Evolutionary conservation across 2,797 vertebrate species (phyloP).

Genomic region (Danio albolineatus): DNA sequence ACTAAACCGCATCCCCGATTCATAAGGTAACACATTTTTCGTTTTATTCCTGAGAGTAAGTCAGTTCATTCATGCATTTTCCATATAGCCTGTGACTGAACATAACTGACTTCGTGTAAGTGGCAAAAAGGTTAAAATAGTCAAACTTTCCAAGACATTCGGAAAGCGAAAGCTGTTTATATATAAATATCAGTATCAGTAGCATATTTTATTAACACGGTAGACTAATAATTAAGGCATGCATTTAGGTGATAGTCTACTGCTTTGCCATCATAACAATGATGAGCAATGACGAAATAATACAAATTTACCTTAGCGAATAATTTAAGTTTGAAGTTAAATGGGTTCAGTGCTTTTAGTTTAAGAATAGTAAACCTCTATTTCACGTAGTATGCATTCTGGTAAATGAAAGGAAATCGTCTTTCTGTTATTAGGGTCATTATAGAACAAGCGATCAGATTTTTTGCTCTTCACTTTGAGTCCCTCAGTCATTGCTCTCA

Average conservation of each 20-base stretch:
- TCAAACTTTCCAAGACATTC: background rate
- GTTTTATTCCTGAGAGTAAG: background rate
- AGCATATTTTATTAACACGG: background rate
- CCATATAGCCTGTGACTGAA: background rate
- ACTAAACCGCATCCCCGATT: background rate
- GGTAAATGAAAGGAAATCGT: too few species aligned
- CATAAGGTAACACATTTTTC: conserved; percentile 12
- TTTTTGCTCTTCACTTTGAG: background rate
- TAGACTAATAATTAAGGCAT: background rate
- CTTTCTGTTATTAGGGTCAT: background rate
- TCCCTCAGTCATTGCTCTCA: background rate
- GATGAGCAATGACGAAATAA: background rate
- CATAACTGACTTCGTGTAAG: background rate
- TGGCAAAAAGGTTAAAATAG: background rate
- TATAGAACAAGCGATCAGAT: background rate
- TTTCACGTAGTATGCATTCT: background rate
- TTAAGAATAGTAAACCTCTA: background rate
- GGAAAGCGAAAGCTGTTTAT: background rate
- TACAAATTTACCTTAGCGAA: background rate
- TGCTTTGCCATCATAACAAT: background rate
- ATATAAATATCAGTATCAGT: background rate
- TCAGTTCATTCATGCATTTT: background rate
- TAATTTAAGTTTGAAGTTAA: background rate
- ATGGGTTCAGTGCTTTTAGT: background rate
- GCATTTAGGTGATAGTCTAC: background rate